Percentiles rank a stretch among this genome's conserved stretches.
Evolutionary conservation across 2,888 invertebrate species (phyloP).

Genomic region (Ichneumoninae sp.): DNA sequence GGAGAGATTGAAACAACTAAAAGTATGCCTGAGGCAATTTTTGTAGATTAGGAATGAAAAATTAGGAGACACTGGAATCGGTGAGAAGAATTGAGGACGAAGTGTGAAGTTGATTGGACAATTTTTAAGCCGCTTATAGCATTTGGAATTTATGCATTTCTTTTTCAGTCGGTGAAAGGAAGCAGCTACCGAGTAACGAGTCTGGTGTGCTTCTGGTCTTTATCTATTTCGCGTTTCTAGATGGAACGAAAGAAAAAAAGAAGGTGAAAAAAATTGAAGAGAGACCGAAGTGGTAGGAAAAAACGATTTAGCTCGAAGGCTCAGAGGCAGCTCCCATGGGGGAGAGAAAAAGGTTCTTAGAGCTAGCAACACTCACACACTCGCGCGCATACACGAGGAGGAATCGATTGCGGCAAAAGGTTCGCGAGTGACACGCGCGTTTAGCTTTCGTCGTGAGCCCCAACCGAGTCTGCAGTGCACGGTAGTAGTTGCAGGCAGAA

Average conservation of each 20-base stretch:
- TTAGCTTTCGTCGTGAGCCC: conserved; percentile 46
- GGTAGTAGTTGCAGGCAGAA: conserved; percentile 37
- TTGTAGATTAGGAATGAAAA: no score
- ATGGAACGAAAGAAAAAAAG: not conserved
- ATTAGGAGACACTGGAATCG: no score
- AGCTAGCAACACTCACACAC: conserved; percentile 7
- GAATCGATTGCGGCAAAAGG: conserved; percentile 49
- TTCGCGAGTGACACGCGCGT: conserved; percentile 59
- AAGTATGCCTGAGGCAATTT: no score
- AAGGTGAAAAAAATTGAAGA: not conserved
- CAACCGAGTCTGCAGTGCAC: conserved; percentile 20
- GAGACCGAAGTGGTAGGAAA: not conserved
- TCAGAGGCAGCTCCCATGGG: conserved; percentile 8
- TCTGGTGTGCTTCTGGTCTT: conserved; percentile 12
- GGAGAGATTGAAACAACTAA: no score
- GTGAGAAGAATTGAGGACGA: no score
- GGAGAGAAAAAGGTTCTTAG: conserved; percentile 25
- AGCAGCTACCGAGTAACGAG: conserved; percentile 20
- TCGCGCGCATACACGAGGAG: not conserved
- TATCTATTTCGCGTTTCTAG: conserved; percentile 5
- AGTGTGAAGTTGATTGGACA: no score
- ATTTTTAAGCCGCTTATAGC: no score
- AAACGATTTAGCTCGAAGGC: conserved; percentile 1
- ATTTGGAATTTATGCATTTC: no score
- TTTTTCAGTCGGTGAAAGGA: not conserved